These are phyloP conservation scores for Notoglanidium macrostoma DNA, from an alignment of 2,797 vertebrate species.

Conservation along the genomic window DNA sequence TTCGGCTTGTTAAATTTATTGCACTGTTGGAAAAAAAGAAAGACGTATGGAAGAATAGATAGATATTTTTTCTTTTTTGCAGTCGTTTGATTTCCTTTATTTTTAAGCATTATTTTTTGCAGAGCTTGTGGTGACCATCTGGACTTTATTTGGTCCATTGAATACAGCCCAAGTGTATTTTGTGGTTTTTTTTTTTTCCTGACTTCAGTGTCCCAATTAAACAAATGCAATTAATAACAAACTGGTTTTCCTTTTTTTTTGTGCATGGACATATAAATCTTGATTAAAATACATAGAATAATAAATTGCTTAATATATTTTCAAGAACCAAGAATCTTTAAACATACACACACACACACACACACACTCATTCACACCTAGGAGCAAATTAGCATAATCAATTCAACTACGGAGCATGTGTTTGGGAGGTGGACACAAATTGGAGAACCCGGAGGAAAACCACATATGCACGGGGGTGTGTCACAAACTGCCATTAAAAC, in stretches of 20 bases:
- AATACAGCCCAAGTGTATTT: conserved; percentile 38
- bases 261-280: neutral
- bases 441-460: neutral
- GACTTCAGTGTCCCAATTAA: conserved; percentile 68
- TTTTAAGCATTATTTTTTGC: neutral
- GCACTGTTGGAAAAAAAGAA: neutral
- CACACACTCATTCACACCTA: neutral
- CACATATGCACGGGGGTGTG: neutral
- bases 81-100: neutral
- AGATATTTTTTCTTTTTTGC: neutral
- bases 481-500: too few species aligned
- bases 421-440: neutral
- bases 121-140: conserved; percentile 22
- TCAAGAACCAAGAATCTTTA: neutral
- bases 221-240: conserved; percentile 54
- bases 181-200: conserved; percentile 37
- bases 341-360: neutral
- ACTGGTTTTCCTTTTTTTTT: neutral
- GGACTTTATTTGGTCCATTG: conserved; percentile 32
- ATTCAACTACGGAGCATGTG: neutral
- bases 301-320: neutral
- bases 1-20: neutral
- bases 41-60: neutral
- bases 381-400: neutral
- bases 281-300: neutral